Evolutionary conservation across 2,797 vertebrate species (phyloP), one percentile per base, ranked within the genome.

Genomic region (Acomys russatus): DNA sequence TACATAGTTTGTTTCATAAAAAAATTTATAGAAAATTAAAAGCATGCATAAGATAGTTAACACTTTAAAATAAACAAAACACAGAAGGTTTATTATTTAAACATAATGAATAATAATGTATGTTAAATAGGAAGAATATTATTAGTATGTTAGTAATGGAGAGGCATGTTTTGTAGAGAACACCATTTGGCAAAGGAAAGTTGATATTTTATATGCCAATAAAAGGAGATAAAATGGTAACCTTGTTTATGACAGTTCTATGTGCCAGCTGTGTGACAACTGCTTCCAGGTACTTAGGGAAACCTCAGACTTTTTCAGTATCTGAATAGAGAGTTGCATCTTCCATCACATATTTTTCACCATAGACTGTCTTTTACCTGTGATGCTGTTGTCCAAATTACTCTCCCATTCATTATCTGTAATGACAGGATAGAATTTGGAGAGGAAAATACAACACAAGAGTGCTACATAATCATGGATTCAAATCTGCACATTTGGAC

Each of bases 391-490:
- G 20, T 8, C 77, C 11, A 79, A 56, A 4, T 86, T 38, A 78
- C 2, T 18, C 20, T 33, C 59, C 28, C 38, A 22, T 6, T 14
- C 33, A 25, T 86, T 68, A 74, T 12, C 6, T 22, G 18, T 33
- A 23, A 44, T 1, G 30, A 2, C 56, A 87, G 2, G 0, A 30
- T 95, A 1, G 1, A 0, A 11, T 7, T 66, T 22, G 33, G 1
- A 71, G n/a, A 88, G 22, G 59, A 23, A 78, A 92, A 83, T 12
- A 17, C 4, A 71, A 20, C 20, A 44, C 1, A 61, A 20, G 91
- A 79, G 1, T 63, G 35, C 14, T 28, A 14, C 2, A 49, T 82
- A 51, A 73, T 6, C 12, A 79, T 93, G 30, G 1, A 61, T 70
- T 89, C 44, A 38, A 10, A 38, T 91, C 10, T 23, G 14, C 7